phyloP scores from a whole-genome alignment of 2,113 vertebrate genomes.

The Rhegmatorhina hoffmannsi region DNA sequence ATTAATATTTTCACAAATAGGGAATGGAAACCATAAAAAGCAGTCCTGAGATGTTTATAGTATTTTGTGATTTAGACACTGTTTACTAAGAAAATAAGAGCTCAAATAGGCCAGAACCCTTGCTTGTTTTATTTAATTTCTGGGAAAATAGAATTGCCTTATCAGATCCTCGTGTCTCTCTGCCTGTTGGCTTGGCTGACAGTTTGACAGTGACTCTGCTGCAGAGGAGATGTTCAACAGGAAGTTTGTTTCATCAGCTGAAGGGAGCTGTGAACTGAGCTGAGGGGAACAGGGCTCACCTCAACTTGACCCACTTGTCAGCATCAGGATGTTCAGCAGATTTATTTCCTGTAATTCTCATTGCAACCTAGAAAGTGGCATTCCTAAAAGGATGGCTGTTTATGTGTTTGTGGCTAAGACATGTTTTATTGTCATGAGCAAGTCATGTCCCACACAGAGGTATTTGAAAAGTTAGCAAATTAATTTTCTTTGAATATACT shows the following conservation, averaged over 20 bases:
- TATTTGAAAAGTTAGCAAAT: background rate
- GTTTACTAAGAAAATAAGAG: constrained; percentile 66
- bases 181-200: constrained; percentile 38
- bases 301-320: constrained; percentile 61
- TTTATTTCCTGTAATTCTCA: constrained; percentile 34
- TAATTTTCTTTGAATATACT: background rate
- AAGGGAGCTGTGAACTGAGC: constrained; percentile 45
- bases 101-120: constrained; percentile 24
- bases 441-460: background rate
- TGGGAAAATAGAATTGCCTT: constrained; percentile 61
- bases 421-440: background rate
- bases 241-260: constrained; percentile 59
- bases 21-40: background rate
- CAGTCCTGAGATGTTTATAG: background rate
- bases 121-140: constrained; percentile 70
- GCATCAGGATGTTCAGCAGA: background rate
- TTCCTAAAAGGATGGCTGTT: background rate
- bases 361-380: background rate
- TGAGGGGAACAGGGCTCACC: constrained; percentile 29
- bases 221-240: constrained; percentile 35
- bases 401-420: background rate
- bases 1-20: constrained; percentile 5
- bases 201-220: constrained; percentile 45
- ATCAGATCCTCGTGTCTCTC: constrained; percentile 59
- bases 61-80: constrained; percentile 50